These are phyloP conservation scores for Psittacula cyanocephala DNA, from an alignment of 2,113 vertebrate species.

Conservation along the genomic window DNA sequence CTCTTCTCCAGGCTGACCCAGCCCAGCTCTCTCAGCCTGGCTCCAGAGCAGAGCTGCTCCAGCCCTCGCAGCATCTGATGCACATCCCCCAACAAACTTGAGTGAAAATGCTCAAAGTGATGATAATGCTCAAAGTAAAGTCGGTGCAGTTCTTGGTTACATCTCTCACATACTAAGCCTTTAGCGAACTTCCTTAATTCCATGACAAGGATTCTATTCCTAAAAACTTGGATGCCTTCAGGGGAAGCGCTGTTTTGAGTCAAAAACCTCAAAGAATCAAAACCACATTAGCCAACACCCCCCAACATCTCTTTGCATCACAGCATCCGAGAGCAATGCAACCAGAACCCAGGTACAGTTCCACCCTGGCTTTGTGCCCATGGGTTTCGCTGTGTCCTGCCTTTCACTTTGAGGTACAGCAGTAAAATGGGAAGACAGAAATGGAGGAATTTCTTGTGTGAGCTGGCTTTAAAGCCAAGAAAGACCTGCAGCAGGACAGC, in stretches of 20 bases:
- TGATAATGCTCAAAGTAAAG: background rate
- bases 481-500: background rate
- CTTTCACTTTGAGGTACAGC: background rate
- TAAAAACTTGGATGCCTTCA: background rate
- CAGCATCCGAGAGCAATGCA: background rate
- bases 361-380: background rate
- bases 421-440: background rate
- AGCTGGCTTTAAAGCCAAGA: background rate
- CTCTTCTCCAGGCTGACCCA: background rate
- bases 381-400: background rate
- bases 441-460: background rate
- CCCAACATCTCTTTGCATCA: background rate
- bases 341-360: background rate
- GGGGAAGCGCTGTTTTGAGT: background rate
- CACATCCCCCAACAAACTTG: background rate
- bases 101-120: background rate
- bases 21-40: background rate
- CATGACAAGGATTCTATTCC: background rate
- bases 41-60: background rate
- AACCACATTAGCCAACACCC: background rate
- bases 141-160: background rate
- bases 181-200: background rate
- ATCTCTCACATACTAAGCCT: background rate
- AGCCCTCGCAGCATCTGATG: background rate
- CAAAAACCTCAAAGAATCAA: background rate